A percentile compares a stretch with the other conserved stretches of the same genome.
Conservation (phyloP, 2,888 invertebrate species). For the Cheilosia scutellata region DNA sequence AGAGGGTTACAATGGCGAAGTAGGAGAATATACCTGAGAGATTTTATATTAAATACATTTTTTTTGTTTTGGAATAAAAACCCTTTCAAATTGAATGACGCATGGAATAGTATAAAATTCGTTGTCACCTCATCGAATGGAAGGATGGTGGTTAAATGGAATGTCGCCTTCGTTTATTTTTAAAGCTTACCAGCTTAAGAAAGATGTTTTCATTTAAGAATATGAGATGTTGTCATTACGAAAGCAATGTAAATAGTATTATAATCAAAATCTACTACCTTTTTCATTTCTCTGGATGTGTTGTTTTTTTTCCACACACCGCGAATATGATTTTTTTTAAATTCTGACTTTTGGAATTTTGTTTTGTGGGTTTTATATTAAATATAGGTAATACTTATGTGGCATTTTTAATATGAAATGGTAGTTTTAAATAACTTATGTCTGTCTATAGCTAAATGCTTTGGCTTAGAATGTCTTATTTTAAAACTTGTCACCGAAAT, state of each 20-base stretch:
- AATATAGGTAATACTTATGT: slow-evolving; percentile 23
- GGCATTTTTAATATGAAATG: background rate
- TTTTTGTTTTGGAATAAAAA: slow-evolving; percentile 25
- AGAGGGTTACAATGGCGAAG: slow-evolving; percentile 86
- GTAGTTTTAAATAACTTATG: background rate
- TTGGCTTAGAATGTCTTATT: background rate
- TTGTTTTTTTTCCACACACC: slow-evolving; percentile 27
- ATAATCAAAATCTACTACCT: background rate
- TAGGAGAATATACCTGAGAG: slow-evolving; percentile 85
- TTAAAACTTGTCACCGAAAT: background rate
- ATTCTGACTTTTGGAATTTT: slow-evolving; percentile 51
- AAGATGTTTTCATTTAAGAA: background rate
- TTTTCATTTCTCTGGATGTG: background rate
- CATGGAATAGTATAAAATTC: slow-evolving; percentile 9
- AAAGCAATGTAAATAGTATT: slow-evolving; percentile 8
- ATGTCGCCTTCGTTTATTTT: slow-evolving; percentile 15
- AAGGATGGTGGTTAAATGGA: slow-evolving; percentile 55
- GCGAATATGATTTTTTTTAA: slow-evolving; percentile 15
- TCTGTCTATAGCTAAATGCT: background rate
- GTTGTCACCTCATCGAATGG: slow-evolving; percentile 59
- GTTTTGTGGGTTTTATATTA: slow-evolving; percentile 1
- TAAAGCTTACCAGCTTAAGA: slow-evolving; percentile 5
- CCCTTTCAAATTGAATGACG: slow-evolving; percentile 23
- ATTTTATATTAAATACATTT: slow-evolving; percentile 35
- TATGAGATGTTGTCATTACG: slow-evolving; percentile 4